Evolutionary conservation across 2,797 vertebrate species (phyloP).

Genomic region (Ctenopoma multispine): DNA sequence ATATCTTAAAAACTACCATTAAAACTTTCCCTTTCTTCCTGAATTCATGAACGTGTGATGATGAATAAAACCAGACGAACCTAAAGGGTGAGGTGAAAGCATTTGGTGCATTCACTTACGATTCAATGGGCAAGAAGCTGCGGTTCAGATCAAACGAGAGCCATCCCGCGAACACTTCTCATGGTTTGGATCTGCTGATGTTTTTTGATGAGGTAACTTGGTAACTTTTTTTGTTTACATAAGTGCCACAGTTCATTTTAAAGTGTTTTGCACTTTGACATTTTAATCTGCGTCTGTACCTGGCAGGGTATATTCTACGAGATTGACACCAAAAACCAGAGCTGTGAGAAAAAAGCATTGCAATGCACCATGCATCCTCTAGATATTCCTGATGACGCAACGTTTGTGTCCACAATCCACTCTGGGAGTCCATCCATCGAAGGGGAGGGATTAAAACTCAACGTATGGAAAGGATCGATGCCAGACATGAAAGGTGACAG

Average conservation of each 20-base stretch:
- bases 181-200: slow-evolving; percentile 79
- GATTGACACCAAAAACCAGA: slow-evolving; percentile 84
- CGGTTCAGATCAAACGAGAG: slow-evolving; percentile 79
- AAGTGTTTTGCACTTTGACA: neutral
- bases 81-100: slow-evolving; percentile 66
- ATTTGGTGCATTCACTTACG: slow-evolving; percentile 75
- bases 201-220: slow-evolving; percentile 80
- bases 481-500: slow-evolving; percentile 66
- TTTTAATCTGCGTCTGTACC: neutral
- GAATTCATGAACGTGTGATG: neutral
- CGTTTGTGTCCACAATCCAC: slow-evolving; percentile 29
- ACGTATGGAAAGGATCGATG: slow-evolving; percentile 71
- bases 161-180: slow-evolving; percentile 61
- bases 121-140: slow-evolving; percentile 77
- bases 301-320: slow-evolving; percentile 81
- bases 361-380: slow-evolving; percentile 74
- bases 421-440: slow-evolving; percentile 68
- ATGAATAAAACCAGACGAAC: slow-evolving; percentile 55
- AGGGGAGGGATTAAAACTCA: slow-evolving; percentile 79
- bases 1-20: neutral
- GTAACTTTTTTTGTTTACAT: neutral
- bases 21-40: slow-evolving; percentile 17
- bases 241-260: neutral
- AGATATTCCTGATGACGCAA: slow-evolving; percentile 78
- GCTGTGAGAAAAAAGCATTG: slow-evolving; percentile 81